Evolutionary conservation across 1,140 invertebrate species (phyloP).

Genomic region (Geopemphigus sp.): DNA sequence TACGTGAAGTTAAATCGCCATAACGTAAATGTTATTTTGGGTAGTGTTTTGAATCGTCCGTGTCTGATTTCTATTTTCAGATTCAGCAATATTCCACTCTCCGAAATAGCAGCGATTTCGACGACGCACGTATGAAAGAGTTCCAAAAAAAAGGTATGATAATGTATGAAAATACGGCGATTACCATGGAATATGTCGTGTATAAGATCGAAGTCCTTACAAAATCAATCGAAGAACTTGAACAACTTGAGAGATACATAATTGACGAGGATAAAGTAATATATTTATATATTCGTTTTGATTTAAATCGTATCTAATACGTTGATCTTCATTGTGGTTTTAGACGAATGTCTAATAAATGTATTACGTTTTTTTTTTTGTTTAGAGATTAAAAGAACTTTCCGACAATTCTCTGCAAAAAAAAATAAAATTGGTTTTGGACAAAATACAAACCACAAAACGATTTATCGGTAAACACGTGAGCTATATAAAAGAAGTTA

Average conservation of each 20-base stretch:
- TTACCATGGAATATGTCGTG: not conserved
- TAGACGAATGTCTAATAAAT: not conserved
- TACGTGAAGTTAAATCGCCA: not conserved
- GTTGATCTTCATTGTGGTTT: not conserved
- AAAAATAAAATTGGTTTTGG: conserved; percentile 11
- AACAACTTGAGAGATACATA: conserved; percentile 25
- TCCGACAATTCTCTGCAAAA: not conserved
- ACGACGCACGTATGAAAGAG: conserved; percentile 9
- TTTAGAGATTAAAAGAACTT: conserved; percentile 17
- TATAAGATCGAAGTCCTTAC: not conserved
- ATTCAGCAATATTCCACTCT: not conserved
- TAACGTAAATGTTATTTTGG: not conserved
- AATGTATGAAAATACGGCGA: conserved; percentile 28
- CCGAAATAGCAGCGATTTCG: not conserved
- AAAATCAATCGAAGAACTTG: conserved; percentile 12
- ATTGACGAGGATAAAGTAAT: conserved; percentile 27
- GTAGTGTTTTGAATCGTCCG: not conserved
- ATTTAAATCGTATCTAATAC: not conserved
- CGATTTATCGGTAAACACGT: conserved; percentile 17
- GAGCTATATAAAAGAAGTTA: not conserved
- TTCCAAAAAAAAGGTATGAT: conserved; percentile 28
- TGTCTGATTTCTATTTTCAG: not conserved
- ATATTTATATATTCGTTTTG: not conserved
- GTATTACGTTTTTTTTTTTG: not conserved
- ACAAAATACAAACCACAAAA: conserved; percentile 22